These are phyloP conservation scores for Dasysyrphus albostriatus DNA, from an alignment of 2,888 invertebrate species.

Conservation along the genomic window DNA sequence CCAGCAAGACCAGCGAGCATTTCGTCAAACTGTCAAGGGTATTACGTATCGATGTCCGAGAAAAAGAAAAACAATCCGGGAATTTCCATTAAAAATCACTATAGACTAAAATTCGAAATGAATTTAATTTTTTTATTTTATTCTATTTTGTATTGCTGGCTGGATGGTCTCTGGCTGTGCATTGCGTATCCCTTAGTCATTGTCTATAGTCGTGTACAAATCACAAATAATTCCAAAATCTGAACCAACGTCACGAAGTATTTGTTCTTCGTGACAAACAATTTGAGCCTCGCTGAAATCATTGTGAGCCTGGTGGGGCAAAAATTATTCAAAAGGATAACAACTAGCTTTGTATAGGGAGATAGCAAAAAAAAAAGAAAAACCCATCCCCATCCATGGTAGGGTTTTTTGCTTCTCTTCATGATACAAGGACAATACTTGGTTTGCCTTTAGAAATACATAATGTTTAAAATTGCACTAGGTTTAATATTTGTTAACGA, in stretches of 20 bases:
- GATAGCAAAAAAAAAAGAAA: not conserved
- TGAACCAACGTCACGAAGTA: slow-evolving; percentile 84
- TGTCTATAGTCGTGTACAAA: slow-evolving; percentile 78
- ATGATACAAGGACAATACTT: not conserved
- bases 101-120: slow-evolving; percentile 61
- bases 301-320: slow-evolving; percentile 26
- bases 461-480: too few species aligned
- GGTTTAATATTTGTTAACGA: too few species aligned
- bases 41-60: slow-evolving; percentile 45
- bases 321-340: slow-evolving; percentile 66
- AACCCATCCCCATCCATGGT: not conserved
- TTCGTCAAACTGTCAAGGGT: slow-evolving; percentile 40
- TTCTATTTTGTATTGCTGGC: slow-evolving; percentile 29
- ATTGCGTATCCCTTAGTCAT: slow-evolving; percentile 22
- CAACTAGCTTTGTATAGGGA: slow-evolving; percentile 38
- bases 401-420: not conserved
- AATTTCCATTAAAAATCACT: slow-evolving; percentile 71
- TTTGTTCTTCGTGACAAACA: slow-evolving; percentile 84
- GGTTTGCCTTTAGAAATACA: not conserved
- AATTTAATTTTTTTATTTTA: slow-evolving; percentile 22
- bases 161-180: slow-evolving; percentile 41
- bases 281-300: slow-evolving; percentile 80
- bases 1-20: not conserved
- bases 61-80: slow-evolving; percentile 47
- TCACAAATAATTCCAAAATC: slow-evolving; percentile 84